These are phyloP conservation scores for Drosophila borborema DNA, from an alignment of 2,888 invertebrate genomes.

Conservation along the genomic window DNA sequence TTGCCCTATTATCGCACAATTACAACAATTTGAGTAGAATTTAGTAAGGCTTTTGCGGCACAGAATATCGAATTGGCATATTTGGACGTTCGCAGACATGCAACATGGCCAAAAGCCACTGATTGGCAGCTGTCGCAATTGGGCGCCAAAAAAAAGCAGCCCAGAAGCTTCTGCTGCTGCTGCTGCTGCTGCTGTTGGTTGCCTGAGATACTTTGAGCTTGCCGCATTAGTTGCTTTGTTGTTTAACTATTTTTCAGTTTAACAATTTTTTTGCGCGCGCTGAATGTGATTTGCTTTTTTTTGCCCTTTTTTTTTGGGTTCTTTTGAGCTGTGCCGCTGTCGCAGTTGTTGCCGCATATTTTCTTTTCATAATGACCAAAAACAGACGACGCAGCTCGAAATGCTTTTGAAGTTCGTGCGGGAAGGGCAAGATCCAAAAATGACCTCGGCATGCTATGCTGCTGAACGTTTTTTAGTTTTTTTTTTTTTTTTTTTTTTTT, in stretches of 20 bases:
- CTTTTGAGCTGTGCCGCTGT: conserved; percentile 28
- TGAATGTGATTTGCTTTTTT: conserved; percentile 17
- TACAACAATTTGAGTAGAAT: conserved; percentile 45
- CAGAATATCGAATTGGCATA: conserved; percentile 3
- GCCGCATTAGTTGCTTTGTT: conserved; percentile 26
- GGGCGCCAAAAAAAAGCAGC: conserved; percentile 42
- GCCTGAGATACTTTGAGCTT: conserved; percentile 41
- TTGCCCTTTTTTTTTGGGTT: conserved; percentile 14
- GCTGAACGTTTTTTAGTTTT: not conserved
- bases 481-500: conserved; percentile 20
- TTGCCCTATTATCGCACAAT: conserved; percentile 67
- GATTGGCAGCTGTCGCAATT: conserved; percentile 73
- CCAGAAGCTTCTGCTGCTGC: conserved; percentile 1
- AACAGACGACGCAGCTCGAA: conserved; percentile 61
- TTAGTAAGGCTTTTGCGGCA: not conserved
- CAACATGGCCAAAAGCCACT: conserved; percentile 50
- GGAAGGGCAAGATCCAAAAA: conserved; percentile 55
- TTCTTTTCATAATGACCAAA: conserved; percentile 78
- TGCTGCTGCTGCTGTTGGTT: conserved; percentile 4
- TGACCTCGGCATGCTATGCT: conserved; percentile 64
- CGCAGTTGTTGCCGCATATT: conserved; percentile 53
- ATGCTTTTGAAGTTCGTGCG: conserved; percentile 71
- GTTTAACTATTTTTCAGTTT: conserved; percentile 3
- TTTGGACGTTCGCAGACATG: conserved; percentile 24
- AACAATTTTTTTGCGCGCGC: conserved; percentile 22